These are phyloP conservation scores for Drosophila carrolli DNA, from an alignment of 1,140 invertebrate genomes.

Conservation along the genomic window DNA sequence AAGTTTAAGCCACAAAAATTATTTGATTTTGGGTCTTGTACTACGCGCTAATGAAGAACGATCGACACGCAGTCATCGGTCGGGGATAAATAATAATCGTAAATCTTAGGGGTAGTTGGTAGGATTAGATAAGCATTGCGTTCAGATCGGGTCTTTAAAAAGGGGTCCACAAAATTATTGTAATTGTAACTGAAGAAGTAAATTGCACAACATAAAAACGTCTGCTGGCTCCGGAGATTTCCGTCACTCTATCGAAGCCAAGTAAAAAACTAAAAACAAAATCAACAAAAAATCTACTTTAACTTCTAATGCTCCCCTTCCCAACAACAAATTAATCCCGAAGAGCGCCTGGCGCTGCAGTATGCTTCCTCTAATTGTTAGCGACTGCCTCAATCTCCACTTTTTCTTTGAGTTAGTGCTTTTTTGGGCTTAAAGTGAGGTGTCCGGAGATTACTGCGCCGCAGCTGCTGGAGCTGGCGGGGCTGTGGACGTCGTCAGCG, in stretches of 20 bases:
- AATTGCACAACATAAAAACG: conserved; percentile 56
- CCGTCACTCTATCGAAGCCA: conserved; percentile 39
- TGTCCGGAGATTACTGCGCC: conserved; percentile 56
- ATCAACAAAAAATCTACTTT: conserved; percentile 54
- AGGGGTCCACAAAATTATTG: conserved; percentile 16
- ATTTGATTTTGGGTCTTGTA: conserved; percentile 8
- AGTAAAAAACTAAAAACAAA: conserved; percentile 56
- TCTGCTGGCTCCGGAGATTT: conserved; percentile 24
- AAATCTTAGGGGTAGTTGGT: conserved; percentile 7
- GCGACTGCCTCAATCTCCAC: conserved; percentile 21
- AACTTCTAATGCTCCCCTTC: conserved; percentile 23
- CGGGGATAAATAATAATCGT: conserved; percentile 17
- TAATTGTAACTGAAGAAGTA: conserved; percentile 33
- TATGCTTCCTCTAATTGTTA: conserved; percentile 9
- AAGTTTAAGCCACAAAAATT: conserved; percentile 1
- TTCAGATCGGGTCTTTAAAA: conserved; percentile 20
- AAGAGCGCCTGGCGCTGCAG: conserved; percentile 48
- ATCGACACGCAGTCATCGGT: conserved; percentile 1
- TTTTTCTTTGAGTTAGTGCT: conserved; percentile 74
- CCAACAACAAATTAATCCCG: conserved; percentile 27
- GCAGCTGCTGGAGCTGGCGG: conserved; percentile 63
- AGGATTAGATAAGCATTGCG: conserved; percentile 16
- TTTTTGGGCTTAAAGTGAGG: conserved; percentile 31
- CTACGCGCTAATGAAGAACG: conserved; percentile 15
- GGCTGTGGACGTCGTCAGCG: conserved; percentile 51